Evolutionary conservation across 2,797 vertebrate genomes (phyloP).

Genomic region (Cyprinodon diabolis): DNA sequence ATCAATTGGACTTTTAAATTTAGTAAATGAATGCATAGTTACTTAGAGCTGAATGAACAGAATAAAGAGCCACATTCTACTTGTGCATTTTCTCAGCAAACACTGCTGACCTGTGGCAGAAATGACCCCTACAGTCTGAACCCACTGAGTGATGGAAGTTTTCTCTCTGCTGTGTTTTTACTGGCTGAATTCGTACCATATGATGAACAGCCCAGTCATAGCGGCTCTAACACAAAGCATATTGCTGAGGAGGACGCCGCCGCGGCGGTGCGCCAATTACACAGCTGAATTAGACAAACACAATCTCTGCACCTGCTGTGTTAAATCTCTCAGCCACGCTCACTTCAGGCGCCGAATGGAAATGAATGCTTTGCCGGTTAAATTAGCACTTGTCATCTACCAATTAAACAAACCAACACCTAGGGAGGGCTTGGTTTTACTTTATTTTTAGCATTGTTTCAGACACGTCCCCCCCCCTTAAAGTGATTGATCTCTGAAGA

Average conservation of each 20-base stretch:
- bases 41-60: background rate
- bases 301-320: slow-evolving; percentile 55
- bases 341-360: slow-evolving; percentile 48
- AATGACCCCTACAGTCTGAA: background rate
- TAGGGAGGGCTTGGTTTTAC: slow-evolving; percentile 27
- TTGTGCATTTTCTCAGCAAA: background rate
- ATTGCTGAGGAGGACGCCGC: slow-evolving; percentile 34
- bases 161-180: slow-evolving; percentile 10
- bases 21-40: background rate
- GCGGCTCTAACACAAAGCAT: slow-evolving; percentile 43
- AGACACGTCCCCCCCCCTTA: slow-evolving; percentile 19
- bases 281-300: slow-evolving; percentile 58
- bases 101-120: slow-evolving; percentile 9
- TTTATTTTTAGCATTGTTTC: slow-evolving; percentile 53
- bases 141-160: background rate
- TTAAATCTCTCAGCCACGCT: slow-evolving; percentile 46
- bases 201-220: slow-evolving; percentile 22
- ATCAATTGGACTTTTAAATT: background rate
- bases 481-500: slow-evolving; percentile 51
- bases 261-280: slow-evolving; percentile 49
- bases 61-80: background rate
- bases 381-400: slow-evolving; percentile 63
- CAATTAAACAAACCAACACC: slow-evolving; percentile 54
- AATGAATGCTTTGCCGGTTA: slow-evolving; percentile 54
- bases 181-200: background rate